Conservation (phyloP, 1,140 invertebrate species). For the Brachionus paranguensis region DNA sequence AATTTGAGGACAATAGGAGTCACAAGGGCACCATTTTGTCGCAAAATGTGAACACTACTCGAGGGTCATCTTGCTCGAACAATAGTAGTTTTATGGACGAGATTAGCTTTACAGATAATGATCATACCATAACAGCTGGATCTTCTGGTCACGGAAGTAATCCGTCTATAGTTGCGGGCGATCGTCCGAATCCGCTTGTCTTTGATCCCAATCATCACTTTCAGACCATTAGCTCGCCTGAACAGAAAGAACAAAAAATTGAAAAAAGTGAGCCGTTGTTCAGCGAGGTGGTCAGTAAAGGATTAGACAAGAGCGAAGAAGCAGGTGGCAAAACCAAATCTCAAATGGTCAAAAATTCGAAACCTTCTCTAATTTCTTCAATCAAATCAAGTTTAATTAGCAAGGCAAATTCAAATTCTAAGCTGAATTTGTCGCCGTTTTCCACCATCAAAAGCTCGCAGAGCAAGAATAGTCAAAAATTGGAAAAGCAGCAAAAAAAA, state of each 20-base stretch:
- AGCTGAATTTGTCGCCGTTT: conserved; percentile 22
- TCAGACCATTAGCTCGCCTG: not conserved
- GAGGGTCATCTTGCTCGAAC: not conserved
- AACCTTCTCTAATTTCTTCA: conserved; percentile 4
- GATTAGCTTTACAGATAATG: not conserved
- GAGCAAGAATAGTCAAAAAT: conserved; percentile 19
- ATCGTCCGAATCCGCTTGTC: not conserved
- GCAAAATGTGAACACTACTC: not conserved
- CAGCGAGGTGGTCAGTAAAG: conserved; percentile 3
- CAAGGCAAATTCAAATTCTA: conserved; percentile 18
- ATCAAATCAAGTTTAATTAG: conserved; percentile 24
- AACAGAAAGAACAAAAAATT: not conserved
- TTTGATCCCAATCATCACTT: conserved; percentile 29
- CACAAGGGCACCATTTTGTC: not conserved
- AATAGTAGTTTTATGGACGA: not conserved
- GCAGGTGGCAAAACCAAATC: not conserved
- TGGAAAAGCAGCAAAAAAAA: conserved; percentile 12
- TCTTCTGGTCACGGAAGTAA: not conserved
- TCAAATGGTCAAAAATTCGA: not conserved
- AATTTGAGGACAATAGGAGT: not conserved
- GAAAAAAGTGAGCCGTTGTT: conserved; percentile 16
- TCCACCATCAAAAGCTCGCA: not conserved
- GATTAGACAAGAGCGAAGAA: not conserved
- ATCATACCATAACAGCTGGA: conserved; percentile 11
- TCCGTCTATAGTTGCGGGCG: not conserved